Evolutionary conservation across 2,113 vertebrate genomes (phyloP).

Genomic region (Colistium nudipinnis): DNA sequence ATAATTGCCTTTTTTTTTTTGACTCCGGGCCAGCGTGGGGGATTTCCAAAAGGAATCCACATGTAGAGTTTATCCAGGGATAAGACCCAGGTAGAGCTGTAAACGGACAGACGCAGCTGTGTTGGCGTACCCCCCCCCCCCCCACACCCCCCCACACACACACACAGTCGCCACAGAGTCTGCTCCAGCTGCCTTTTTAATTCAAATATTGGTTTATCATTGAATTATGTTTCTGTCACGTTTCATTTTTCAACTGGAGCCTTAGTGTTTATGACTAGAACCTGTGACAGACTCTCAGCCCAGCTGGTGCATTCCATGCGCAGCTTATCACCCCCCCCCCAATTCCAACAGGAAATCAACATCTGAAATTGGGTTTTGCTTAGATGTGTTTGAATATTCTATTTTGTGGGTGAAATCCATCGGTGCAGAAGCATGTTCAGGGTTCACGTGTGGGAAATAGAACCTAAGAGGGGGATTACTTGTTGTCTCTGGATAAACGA

Average conservation of each 20-base stretch:
- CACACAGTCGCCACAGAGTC: constrained; percentile 3
- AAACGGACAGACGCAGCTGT: constrained; percentile 53
- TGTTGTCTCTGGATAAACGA: constrained; percentile 33
- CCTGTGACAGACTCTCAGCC: too few species aligned
- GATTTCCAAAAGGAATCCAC: constrained; percentile 46
- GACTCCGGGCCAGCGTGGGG: constrained; percentile 36
- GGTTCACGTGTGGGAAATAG: constrained; percentile 6
- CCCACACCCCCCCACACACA: too few species aligned
- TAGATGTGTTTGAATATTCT: too few species aligned
- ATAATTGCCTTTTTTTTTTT: constrained; percentile 19
- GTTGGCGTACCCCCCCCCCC: background rate
- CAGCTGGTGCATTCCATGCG: too few species aligned
- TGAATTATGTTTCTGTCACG: background rate
- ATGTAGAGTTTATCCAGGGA: constrained; percentile 2
- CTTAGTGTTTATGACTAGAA: too few species aligned
- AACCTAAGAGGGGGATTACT: constrained; percentile 19
- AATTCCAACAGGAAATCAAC: too few species aligned
- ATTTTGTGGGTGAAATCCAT: background rate
- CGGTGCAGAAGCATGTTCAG: background rate
- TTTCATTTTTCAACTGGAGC: background rate
- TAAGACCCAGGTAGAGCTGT: constrained; percentile 29
- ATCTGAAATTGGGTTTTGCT: too few species aligned
- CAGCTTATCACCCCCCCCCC: too few species aligned
- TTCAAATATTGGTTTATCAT: background rate
- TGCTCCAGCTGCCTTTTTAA: background rate